Percentiles rank a stretch among this genome's conserved stretches.
These are phyloP conservation scores for Limnephilus lunatus DNA, from an alignment of 2,888 invertebrate genomes.

Conservation along the genomic window DNA sequence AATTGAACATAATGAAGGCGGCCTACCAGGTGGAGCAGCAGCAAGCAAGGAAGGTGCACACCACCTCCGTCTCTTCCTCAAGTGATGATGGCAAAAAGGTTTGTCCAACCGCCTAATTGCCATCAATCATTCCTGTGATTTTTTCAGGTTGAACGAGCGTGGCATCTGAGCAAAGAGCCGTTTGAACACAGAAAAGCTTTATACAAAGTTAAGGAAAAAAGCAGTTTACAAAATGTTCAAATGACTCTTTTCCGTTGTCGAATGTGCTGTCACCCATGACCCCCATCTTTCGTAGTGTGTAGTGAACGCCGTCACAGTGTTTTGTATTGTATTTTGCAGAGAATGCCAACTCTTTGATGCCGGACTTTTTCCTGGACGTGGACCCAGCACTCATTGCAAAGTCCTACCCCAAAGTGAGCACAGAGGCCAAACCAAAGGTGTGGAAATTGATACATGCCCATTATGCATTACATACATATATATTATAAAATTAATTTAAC, in stretches of 20 bases:
- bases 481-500: no score
- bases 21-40: conserved; percentile 6
- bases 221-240: not conserved
- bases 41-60: conserved; percentile 10
- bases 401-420: conserved; percentile 26
- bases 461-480: not conserved
- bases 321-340: conserved; percentile 71
- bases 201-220: not conserved
- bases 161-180: not conserved
- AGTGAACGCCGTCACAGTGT: not conserved
- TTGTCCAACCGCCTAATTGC: conserved; percentile 30
- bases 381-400: conserved; percentile 55
- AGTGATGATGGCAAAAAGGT: conserved; percentile 48
- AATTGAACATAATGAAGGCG: conserved; percentile 29
- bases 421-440: conserved; percentile 60
- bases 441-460: conserved; percentile 24
- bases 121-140: not conserved
- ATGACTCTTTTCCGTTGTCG: conserved; percentile 6
- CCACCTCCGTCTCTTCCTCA: conserved; percentile 51
- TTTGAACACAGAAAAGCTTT: not conserved
- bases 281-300: conserved; percentile 45
- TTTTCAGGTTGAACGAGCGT: conserved; percentile 14
- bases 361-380: conserved; percentile 91
- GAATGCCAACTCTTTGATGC: conserved; percentile 82
- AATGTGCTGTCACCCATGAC: not conserved